A percentile compares a stretch with the other conserved stretches of the same genome.
Conservation (phyloP, 2,797 vertebrate genomes). For the Sebastes alutus region DNA sequence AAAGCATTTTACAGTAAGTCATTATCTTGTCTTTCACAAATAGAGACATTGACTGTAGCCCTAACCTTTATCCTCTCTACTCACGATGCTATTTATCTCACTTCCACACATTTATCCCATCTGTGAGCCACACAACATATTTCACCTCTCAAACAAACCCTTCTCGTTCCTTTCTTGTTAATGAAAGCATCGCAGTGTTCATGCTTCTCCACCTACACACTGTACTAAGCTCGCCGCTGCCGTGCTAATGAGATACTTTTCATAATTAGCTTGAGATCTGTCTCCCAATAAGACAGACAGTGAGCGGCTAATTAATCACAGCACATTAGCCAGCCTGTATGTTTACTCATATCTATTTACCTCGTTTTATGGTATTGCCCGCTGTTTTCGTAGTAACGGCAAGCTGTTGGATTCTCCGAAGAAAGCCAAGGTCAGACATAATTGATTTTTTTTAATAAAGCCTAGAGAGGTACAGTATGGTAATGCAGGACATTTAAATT, state of each 20-base stretch:
- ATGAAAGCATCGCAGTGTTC: constrained; percentile 19
- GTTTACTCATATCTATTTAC: constrained; percentile 58
- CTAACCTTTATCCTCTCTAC: not conserved
- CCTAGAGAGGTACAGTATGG: not conserved
- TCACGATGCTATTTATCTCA: constrained; percentile 3
- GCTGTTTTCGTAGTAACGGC: constrained; percentile 8
- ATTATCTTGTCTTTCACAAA: not conserved
- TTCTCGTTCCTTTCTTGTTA: not conserved
- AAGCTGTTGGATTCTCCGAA: constrained; percentile 5
- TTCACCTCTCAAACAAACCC: constrained; percentile 15
- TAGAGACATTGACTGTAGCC: not conserved
- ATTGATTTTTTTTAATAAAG: constrained; percentile 21
- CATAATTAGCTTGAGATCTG: constrained; percentile 65
- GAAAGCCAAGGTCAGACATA: constrained; percentile 43
- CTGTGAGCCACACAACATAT: not conserved
- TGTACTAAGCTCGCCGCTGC: constrained; percentile 4
- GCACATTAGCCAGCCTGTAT: constrained; percentile 51
- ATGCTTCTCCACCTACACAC: constrained; percentile 30
- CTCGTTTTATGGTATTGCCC: constrained; percentile 9
- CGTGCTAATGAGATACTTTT: constrained; percentile 61
- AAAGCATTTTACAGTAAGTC: not conserved
- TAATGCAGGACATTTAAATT: constrained; percentile 4
- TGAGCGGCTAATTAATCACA: constrained; percentile 69
- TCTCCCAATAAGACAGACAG: constrained; percentile 64
- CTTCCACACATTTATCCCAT: not conserved